phyloP scores from a whole-genome alignment of 2,888 invertebrate species.

The Harmothoe impar region DNA sequence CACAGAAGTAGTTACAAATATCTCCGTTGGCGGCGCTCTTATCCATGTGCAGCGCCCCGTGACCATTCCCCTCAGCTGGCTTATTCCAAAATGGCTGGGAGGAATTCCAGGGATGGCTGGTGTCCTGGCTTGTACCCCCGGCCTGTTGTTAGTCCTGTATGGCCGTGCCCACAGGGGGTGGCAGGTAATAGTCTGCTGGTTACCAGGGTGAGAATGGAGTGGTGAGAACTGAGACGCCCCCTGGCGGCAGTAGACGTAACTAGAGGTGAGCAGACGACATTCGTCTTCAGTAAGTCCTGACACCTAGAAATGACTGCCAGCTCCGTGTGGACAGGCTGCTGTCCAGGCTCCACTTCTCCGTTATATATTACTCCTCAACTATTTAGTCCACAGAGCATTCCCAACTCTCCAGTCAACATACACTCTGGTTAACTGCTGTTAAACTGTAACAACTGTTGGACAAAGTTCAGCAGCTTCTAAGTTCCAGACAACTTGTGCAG shows the following conservation, averaged over 20 bases:
- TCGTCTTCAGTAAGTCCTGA: not conserved
- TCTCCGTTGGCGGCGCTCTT: not conserved
- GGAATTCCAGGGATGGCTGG: not conserved
- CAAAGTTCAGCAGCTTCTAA: too few species aligned
- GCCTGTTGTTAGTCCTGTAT: not conserved
- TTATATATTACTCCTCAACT: too few species aligned
- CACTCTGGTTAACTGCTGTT: too few species aligned
- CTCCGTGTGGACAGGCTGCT: too few species aligned
- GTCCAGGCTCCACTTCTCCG: too few species aligned
- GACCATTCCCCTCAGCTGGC: not conserved
- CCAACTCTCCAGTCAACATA: too few species aligned
- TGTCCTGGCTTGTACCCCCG: not conserved
- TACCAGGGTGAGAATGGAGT: not conserved
- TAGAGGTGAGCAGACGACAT: constrained; percentile 20
- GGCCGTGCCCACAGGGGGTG: too few species aligned
- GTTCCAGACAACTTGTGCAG: too few species aligned
- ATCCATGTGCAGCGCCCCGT: not conserved
- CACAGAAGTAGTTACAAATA: not conserved
- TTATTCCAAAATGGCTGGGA: not conserved
- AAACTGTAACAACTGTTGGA: too few species aligned
- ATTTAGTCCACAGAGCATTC: too few species aligned
- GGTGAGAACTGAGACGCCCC: not conserved
- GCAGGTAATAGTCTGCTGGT: not conserved
- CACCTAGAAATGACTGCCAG: not conserved
- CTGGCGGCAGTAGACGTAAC: not conserved